Evolutionary conservation across 1,140 invertebrate species (phyloP), one percentile per base, ranked within the genome.

Genomic region (Drosophila novamexicana): DNA sequence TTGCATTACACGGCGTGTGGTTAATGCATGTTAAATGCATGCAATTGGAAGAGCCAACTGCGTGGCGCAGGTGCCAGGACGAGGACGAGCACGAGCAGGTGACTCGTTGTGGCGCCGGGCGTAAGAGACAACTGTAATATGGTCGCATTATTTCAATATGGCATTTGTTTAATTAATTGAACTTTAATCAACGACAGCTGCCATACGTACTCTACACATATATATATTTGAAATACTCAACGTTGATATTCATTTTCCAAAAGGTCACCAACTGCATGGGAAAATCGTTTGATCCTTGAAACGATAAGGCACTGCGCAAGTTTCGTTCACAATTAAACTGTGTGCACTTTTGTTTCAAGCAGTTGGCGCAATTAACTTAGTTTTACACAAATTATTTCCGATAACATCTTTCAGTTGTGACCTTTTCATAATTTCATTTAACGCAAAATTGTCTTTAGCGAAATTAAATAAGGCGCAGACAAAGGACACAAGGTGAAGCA

Each of bases 1-100:
- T 86, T 89, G 76, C 83, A 88, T 86, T 86, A 86, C 83, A 86
- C 69, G 69, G 72, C 68, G 80, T 71, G 62, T 45, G 84, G 80
- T 89, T 89, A 89, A 89, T 89, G 84, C 84, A 89, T 89, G 85
- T 89, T 89, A 89, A 89, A 89, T 89, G 80, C 77, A 70, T 37
- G 62, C 69, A 77, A 88, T 80, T 68, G 67, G 22, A 29, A 29
- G 22, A 29, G 22, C 22, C 22, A 29, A 29, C 22, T 5, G 68
- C 18, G 22, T 22, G n/a, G 57, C 40, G 37, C 14, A 29, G 32
- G 7, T 22, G 32, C 36, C 32, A 53, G 40, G 62, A 73, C 45
- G 37, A 44, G 42, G 7, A 47, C 6, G 29, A 52, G 49, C 39
- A 40, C n/a, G 36, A 7, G 34, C 18, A 54, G 16, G 47, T 34